Conservation (phyloP, 2,888 invertebrate species). For the Terebella lapidaria region DNA sequence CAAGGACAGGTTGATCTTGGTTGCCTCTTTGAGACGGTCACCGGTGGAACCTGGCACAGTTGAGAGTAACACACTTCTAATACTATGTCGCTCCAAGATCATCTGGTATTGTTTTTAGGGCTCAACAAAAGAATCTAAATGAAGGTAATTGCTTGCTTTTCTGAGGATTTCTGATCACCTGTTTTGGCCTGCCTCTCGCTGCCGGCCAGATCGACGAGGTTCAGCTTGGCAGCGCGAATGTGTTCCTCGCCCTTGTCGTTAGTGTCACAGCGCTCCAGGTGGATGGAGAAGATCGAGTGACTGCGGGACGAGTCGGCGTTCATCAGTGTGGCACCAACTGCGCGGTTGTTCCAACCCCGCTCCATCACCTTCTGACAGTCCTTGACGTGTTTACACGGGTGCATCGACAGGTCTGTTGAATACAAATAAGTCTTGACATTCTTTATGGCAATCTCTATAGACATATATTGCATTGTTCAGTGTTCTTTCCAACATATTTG, state of each 20-base stretch:
- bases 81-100: neutral
- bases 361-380: conserved; percentile 74
- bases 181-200: conserved; percentile 79
- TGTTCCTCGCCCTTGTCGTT: conserved; percentile 57
- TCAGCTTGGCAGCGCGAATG: conserved; percentile 70
- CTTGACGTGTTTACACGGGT: conserved; percentile 71
- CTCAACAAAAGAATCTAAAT: too few species aligned
- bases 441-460: too few species aligned
- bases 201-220: conserved; percentile 83
- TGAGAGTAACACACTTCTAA: neutral
- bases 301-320: conserved; percentile 77
- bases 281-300: conserved; percentile 82
- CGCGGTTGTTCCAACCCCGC: conserved; percentile 72
- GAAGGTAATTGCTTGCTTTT: too few species aligned
- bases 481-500: too few species aligned
- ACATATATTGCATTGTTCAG: too few species aligned
- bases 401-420: conserved; percentile 63
- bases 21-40: conserved; percentile 78
- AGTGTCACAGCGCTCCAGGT: conserved; percentile 69
- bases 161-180: conserved; percentile 48
- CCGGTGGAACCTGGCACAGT: conserved; percentile 69
- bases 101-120: too few species aligned
- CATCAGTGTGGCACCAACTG: conserved; percentile 82
- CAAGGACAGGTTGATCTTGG: conserved; percentile 81
- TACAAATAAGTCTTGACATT: too few species aligned